Evolutionary conservation across 2,888 invertebrate species (phyloP).

Genomic region (Morpho achilles): DNA sequence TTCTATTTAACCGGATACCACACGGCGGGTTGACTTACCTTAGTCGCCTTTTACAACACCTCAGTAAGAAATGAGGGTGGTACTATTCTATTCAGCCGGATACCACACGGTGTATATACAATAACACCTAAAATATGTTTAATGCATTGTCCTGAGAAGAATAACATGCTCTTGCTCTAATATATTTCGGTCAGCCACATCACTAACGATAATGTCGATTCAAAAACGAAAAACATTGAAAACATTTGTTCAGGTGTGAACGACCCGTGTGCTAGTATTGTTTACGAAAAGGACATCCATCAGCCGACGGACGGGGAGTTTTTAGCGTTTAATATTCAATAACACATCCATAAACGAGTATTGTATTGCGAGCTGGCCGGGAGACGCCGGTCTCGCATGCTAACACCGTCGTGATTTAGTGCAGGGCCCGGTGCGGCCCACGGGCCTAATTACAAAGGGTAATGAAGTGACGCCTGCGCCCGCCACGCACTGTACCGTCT

Average conservation of each 20-base stretch:
- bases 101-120: no score
- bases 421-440: constrained; percentile 61
- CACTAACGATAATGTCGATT: no score
- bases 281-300: constrained; percentile 48
- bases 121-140: no score
- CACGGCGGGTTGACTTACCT: no score
- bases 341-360: constrained; percentile 53
- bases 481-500: constrained; percentile 31
- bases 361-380: constrained; percentile 56
- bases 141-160: no score
- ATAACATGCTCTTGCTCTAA: no score
- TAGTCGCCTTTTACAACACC: no score
- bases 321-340: constrained; percentile 63
- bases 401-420: constrained; percentile 68
- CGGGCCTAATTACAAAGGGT: constrained; percentile 74
- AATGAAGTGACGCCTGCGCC: constrained; percentile 58
- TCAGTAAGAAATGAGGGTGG: no score
- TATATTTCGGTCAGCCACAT: no score
- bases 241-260: constrained; percentile 29
- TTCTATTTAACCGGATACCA: no score
- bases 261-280: constrained; percentile 40
- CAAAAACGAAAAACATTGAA: not conserved
- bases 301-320: constrained; percentile 39
- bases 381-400: constrained; percentile 49
- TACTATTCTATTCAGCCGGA: no score